Evolutionary conservation across 2,113 vertebrate species (phyloP).

Genomic region (Pseudolaguvia tuberculata): DNA sequence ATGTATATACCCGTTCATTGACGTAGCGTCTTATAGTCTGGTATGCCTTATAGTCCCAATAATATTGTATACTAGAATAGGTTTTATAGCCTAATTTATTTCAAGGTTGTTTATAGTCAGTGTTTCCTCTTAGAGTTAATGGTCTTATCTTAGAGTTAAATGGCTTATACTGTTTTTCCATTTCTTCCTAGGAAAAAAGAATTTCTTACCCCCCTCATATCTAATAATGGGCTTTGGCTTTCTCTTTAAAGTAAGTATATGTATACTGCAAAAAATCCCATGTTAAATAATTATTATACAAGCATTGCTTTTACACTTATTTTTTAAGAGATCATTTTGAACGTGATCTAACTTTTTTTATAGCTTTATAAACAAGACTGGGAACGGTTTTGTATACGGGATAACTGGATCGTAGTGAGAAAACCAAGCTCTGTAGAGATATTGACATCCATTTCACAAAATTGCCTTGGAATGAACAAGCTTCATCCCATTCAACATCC

Average conservation of each 20-base stretch:
- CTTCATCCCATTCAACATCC: too few species aligned
- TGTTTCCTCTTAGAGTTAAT: background rate
- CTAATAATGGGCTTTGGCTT: conserved; percentile 98
- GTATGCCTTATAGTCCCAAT: too few species aligned
- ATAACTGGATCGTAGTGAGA: too few species aligned
- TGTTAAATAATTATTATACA: background rate
- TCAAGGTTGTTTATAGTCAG: background rate
- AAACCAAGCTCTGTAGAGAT: too few species aligned
- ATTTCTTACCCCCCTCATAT: conserved; percentile 94
- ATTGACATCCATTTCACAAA: too few species aligned
- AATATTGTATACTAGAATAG: background rate
- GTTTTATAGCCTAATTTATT: too few species aligned
- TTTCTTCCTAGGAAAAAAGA: conserved; percentile 86
- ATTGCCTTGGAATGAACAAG: too few species aligned
- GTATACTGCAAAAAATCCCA: background rate
- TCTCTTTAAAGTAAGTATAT: conserved; percentile 85
- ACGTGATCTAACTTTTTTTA: background rate
- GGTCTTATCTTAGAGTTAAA: background rate
- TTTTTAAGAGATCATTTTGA: background rate
- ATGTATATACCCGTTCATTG: too few species aligned
- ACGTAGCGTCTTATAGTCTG: too few species aligned
- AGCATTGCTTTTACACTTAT: too few species aligned
- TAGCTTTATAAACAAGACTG: background rate
- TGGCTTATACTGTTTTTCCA: background rate
- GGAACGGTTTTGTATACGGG: too few species aligned